phyloP scores from a whole-genome alignment of 2,888 invertebrate genomes.

The Dascillus cervinus region DNA sequence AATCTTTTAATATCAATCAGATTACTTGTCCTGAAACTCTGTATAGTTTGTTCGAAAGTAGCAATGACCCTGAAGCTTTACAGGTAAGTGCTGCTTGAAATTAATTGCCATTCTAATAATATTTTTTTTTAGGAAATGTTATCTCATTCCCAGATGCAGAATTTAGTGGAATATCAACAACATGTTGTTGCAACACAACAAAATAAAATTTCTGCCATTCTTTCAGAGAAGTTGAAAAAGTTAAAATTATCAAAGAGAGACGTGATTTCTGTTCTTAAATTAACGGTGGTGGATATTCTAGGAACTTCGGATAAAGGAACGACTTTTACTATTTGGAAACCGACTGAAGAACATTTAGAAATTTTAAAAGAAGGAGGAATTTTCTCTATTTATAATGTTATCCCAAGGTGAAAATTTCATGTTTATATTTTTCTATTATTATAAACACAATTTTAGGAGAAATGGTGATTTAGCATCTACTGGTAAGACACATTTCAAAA shows the following conservation, averaged over 20 bases:
- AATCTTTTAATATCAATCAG: too few species aligned
- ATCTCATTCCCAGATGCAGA: constrained; percentile 40
- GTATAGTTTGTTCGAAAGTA: constrained; percentile 36
- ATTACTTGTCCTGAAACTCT: constrained; percentile 31
- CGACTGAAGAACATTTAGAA: constrained; percentile 51
- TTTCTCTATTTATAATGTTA: constrained; percentile 55
- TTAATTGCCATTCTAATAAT: neutral
- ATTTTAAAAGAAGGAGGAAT: constrained; percentile 55
- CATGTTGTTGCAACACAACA: constrained; percentile 34
- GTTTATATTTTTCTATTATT: too few species aligned
- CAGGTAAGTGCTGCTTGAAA: constrained; percentile 32
- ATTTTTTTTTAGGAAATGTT: constrained; percentile 40
- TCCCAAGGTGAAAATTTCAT: constrained; percentile 34
- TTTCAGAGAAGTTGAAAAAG: constrained; percentile 22
- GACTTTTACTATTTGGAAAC: constrained; percentile 64
- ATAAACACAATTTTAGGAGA: constrained; percentile 19
- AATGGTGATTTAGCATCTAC: constrained; percentile 28
- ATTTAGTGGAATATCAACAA: constrained; percentile 40
- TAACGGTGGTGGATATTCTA: constrained; percentile 41
- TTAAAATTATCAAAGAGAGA: constrained; percentile 28
- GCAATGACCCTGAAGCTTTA: constrained; percentile 44
- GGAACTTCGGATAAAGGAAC: constrained; percentile 31
- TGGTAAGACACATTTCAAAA: constrained; percentile 26
- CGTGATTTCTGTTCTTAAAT: constrained; percentile 41
- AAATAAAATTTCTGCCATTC: constrained; percentile 22